phyloP scores from a whole-genome alignment of 2,797 vertebrate species.

The Gephyroberyx darwinii region DNA sequence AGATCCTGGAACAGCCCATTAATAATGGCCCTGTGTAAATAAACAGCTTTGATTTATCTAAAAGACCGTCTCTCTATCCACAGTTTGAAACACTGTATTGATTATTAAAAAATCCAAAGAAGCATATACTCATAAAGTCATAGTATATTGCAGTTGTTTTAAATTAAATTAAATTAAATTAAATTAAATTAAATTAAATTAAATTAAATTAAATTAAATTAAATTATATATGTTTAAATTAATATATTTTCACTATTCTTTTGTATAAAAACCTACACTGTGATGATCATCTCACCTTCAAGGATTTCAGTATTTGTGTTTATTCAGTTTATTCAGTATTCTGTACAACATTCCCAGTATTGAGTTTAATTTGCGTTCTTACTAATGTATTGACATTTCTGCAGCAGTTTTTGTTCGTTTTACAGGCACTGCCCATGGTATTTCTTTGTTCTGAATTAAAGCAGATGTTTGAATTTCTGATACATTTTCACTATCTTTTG shows the following conservation, averaged over 20 bases:
- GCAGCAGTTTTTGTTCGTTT: background rate
- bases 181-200: no score
- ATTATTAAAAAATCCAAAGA: background rate
- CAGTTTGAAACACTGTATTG: constrained; percentile 1
- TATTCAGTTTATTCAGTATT: background rate
- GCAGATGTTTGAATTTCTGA: background rate
- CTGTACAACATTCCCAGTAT: background rate
- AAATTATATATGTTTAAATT: no score
- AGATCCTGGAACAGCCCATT: constrained; percentile 1
- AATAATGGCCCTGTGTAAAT: background rate
- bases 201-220: no score
- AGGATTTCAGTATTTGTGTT: background rate
- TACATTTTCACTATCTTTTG: background rate
- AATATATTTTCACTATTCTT: background rate
- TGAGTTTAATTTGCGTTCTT: background rate
- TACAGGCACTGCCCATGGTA: background rate
- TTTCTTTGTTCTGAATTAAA: constrained; percentile 16
- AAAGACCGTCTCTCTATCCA: constrained; percentile 9
- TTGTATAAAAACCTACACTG: background rate
- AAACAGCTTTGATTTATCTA: constrained; percentile 9
- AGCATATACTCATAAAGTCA: background rate
- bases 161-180: no score
- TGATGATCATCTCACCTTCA: no score
- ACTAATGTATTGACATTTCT: constrained; percentile 11
- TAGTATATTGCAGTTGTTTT: background rate